phyloP scores from a whole-genome alignment of 2,113 vertebrate species.

The Polypterus senegalus region DNA sequence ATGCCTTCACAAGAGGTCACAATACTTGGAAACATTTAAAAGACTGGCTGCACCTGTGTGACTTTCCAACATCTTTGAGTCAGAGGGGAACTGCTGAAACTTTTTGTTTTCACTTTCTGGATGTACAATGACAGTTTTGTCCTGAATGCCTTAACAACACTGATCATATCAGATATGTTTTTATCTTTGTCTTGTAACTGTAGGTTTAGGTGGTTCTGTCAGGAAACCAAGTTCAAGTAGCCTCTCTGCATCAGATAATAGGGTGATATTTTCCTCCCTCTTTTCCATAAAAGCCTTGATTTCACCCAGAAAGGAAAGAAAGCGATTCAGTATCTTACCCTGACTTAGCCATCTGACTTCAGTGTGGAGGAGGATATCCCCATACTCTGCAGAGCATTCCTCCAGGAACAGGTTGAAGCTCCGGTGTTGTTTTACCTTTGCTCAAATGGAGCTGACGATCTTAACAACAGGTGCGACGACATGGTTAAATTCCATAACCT shows the following conservation, averaged over 20 bases:
- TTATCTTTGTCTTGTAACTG: slow-evolving; percentile 14
- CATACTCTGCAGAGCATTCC: slow-evolving; percentile 3
- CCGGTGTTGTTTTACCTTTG: background rate
- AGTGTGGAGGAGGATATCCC: background rate
- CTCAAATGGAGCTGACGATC: background rate
- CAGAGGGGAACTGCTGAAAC: slow-evolving; percentile 9
- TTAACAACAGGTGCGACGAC: slow-evolving; percentile 1
- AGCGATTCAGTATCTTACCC: slow-evolving; percentile 7
- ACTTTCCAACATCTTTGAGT: slow-evolving; percentile 7
- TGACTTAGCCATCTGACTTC: slow-evolving; percentile 10
- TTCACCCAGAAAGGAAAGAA: slow-evolving; percentile 12
- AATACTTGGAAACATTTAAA: background rate
- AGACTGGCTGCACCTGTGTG: slow-evolving; percentile 7
- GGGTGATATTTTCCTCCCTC: slow-evolving; percentile 4
- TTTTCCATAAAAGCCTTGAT: slow-evolving; percentile 8
- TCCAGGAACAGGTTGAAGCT: slow-evolving; percentile 11
- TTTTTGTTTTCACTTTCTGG: background rate
- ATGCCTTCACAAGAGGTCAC: slow-evolving; percentile 14
- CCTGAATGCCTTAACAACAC: slow-evolving; percentile 14
- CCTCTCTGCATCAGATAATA: slow-evolving; percentile 9
- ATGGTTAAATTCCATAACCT: background rate
- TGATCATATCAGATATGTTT: slow-evolving; percentile 10
- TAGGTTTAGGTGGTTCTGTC: slow-evolving; percentile 8
- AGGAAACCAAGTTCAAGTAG: slow-evolving; percentile 17
- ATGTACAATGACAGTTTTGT: slow-evolving; percentile 7